Evolutionary conservation across 2,113 vertebrate genomes (phyloP).

Genomic region (Dipodomys merriami): DNA sequence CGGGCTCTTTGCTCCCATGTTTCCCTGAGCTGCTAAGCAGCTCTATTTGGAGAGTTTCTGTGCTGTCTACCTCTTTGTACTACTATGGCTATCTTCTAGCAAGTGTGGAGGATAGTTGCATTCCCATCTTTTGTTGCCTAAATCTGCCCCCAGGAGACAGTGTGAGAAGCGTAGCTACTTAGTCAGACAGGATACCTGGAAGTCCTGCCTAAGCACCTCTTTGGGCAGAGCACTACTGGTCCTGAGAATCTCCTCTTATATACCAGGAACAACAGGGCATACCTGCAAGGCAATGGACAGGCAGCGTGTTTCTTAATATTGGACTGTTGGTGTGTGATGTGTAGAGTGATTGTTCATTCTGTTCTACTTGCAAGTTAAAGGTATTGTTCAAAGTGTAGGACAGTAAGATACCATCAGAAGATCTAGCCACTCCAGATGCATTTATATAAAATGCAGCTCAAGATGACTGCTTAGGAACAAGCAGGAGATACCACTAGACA

Average conservation of each 20-base stretch:
- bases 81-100: neutral
- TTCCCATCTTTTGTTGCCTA: neutral
- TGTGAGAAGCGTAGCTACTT: neutral
- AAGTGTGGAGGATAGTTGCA: neutral
- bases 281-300: neutral
- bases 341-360: rapidly evolving
- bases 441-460: neutral
- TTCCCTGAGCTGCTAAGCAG: neutral
- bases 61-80: neutral
- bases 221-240: too few relatives aligned
- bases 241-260: neutral
- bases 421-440: neutral
- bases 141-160: neutral
- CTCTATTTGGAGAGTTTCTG: neutral
- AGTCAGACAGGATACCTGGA: neutral
- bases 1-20: neutral
- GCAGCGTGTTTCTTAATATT: neutral
- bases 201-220: neutral
- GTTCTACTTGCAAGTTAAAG: neutral
- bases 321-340: too few relatives aligned
- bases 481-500: neutral
- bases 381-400: neutral
- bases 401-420: neutral
- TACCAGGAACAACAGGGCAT: neutral
- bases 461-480: neutral